These are phyloP conservation scores for Drosophila dunni DNA, from an alignment of 1,140 invertebrate species.

Conservation along the genomic window DNA sequence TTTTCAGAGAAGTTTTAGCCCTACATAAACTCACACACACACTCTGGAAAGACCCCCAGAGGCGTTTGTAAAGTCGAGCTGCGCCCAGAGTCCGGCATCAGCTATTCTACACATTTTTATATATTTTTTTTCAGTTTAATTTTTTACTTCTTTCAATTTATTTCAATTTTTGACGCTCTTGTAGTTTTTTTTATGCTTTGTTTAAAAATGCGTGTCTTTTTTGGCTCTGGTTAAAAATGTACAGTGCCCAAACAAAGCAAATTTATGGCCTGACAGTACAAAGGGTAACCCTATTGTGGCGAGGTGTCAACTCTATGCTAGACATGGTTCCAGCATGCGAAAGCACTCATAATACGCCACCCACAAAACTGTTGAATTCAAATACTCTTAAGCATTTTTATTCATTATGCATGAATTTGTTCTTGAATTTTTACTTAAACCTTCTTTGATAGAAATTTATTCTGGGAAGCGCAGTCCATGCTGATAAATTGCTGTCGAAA, in stretches of 20 bases:
- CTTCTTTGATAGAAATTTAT: slow-evolving; percentile 6
- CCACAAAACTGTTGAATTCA: not conserved
- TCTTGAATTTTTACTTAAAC: too few species aligned
- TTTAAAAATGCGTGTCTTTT: slow-evolving; percentile 54
- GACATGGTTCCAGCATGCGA: slow-evolving; percentile 14
- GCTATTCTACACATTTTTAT: slow-evolving; percentile 66
- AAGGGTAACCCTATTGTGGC: slow-evolving; percentile 48
- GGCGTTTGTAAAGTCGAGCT: slow-evolving; percentile 12
- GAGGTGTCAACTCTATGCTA: slow-evolving; percentile 60
- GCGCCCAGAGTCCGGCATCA: slow-evolving; percentile 39
- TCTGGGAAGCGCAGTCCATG: slow-evolving; percentile 13
- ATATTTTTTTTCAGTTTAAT: slow-evolving; percentile 15
- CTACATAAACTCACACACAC: slow-evolving; percentile 28
- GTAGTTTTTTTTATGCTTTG: slow-evolving; percentile 55
- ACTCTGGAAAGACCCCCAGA: slow-evolving; percentile 5
- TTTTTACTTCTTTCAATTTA: slow-evolving; percentile 67
- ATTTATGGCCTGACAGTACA: slow-evolving; percentile 71
- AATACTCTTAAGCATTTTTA: slow-evolving; percentile 1
- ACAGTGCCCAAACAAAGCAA: slow-evolving; percentile 69
- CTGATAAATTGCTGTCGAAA: slow-evolving; percentile 61
- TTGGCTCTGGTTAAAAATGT: slow-evolving; percentile 71
- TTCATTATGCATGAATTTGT: slow-evolving; percentile 17
- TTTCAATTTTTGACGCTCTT: slow-evolving; percentile 78
- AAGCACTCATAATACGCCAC: slow-evolving; percentile 8
- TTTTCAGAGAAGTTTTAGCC: slow-evolving; percentile 33